phyloP scores from a whole-genome alignment of 2,113 vertebrate genomes.

The Bagarius yarrelli region DNA sequence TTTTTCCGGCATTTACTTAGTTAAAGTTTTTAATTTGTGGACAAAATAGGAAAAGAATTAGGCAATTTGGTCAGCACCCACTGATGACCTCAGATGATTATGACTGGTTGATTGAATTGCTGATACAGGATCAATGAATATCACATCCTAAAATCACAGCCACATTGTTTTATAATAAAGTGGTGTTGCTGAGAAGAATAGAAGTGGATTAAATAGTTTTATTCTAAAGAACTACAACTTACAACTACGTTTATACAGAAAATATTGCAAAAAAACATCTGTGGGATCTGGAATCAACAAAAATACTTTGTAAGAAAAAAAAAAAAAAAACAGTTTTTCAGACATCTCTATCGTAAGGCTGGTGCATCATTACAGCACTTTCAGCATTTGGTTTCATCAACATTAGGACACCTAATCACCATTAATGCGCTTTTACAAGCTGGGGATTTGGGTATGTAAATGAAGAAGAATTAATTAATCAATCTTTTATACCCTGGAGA shows the following conservation, averaged over 20 bases:
- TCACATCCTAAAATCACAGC: no score
- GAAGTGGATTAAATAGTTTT: not conserved
- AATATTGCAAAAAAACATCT: not conserved
- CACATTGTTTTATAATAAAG: not conserved
- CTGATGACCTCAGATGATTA: no score
- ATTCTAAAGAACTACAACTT: not conserved
- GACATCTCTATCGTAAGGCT: not conserved
- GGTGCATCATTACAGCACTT: not conserved
- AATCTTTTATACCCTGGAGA: constrained; percentile 11
- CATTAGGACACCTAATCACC: constrained; percentile 3
- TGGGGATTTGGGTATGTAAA: not conserved
- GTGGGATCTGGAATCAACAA: not conserved
- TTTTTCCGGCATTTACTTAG: no score
- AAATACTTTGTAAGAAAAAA: not conserved
- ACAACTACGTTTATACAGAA: no score
- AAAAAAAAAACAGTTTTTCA: not conserved
- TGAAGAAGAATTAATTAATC: not conserved
- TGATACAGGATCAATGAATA: no score
- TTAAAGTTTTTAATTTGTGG: no score
- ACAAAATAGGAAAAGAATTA: no score
- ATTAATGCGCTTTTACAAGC: constrained; percentile 8
- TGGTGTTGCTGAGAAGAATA: not conserved
- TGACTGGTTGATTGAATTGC: no score
- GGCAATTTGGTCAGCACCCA: no score
- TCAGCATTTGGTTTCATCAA: not conserved